Evolutionary conservation across 2,113 vertebrate species (phyloP).

Genomic region (Tylochromis polylepis): DNA sequence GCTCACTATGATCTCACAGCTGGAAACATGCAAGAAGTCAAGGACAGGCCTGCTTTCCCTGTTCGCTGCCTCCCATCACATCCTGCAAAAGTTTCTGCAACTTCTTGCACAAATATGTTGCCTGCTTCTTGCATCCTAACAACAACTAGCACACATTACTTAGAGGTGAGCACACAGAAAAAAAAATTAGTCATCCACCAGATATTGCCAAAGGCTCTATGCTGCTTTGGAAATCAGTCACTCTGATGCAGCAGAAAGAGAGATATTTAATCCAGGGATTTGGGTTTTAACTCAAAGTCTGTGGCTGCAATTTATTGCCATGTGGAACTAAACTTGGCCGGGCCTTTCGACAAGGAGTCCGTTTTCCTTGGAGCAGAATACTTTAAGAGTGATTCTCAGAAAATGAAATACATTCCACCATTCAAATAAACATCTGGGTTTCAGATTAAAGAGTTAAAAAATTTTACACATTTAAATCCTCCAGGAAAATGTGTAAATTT

Average conservation of each 20-base stretch:
- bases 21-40: constrained; percentile 24
- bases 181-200: neutral
- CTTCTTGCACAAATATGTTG: neutral
- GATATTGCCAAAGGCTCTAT: neutral
- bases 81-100: neutral
- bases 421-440: neutral
- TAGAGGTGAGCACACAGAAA: neutral
- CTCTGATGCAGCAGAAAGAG: constrained; percentile 14
- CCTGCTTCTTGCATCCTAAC: neutral
- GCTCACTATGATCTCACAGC: constrained; percentile 20
- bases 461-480: neutral
- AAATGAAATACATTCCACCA: neutral
- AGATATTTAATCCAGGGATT: constrained; percentile 30
- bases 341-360: neutral
- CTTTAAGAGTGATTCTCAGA: neutral
- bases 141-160: neutral
- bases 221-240: constrained; percentile 25
- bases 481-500: neutral
- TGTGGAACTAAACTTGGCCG: neutral
- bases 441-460: neutral
- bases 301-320: constrained; percentile 9
- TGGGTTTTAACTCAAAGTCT: constrained; percentile 13
- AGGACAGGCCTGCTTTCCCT: constrained; percentile 12
- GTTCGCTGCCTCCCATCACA: neutral
- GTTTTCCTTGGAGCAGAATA: neutral